Evolutionary conservation across 2,797 vertebrate genomes (phyloP).

Genomic region (Philypnodon macrostomus): DNA sequence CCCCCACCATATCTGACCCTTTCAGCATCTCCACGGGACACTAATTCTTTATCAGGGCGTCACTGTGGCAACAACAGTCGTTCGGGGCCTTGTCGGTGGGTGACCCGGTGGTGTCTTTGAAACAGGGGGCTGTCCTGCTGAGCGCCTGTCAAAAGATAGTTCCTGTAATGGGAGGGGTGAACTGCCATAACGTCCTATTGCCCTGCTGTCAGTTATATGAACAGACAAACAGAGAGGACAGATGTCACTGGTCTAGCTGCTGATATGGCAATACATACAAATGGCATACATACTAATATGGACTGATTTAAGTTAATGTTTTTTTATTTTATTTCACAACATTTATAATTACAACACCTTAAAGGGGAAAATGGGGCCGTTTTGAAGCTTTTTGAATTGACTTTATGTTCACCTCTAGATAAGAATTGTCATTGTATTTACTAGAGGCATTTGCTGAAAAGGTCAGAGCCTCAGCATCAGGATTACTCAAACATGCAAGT

Average conservation of each 20-base stretch:
- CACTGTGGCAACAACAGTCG: slow-evolving; percentile 62
- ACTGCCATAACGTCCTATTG: slow-evolving; percentile 36
- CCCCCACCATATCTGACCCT: slow-evolving; percentile 53
- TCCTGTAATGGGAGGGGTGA: slow-evolving; percentile 57
- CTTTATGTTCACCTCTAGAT: no score
- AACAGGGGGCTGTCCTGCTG: slow-evolving; percentile 44
- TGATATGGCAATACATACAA: slow-evolving; percentile 9
- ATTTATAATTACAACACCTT: no score
- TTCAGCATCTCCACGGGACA: slow-evolving; percentile 59
- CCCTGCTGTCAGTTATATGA: slow-evolving; percentile 54
- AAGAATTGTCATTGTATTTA: no score
- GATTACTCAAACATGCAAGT: no score
- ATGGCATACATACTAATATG: no score
- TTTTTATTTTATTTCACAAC: no score
- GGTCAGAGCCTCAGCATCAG: no score
- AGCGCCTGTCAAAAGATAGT: slow-evolving; percentile 63
- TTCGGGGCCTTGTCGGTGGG: slow-evolving; percentile 32
- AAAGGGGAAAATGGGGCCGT: no score
- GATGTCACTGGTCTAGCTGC: slow-evolving; percentile 31
- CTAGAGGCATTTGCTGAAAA: no score
- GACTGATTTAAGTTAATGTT: no score
- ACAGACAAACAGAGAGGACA: slow-evolving; percentile 48
- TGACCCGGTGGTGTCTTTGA: slow-evolving; percentile 48
- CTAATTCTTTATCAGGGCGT: slow-evolving; percentile 63
- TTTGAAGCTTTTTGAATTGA: no score